These are phyloP conservation scores for Pantherophis guttatus DNA, from an alignment of 2,113 vertebrate genomes.

Conservation along the genomic window DNA sequence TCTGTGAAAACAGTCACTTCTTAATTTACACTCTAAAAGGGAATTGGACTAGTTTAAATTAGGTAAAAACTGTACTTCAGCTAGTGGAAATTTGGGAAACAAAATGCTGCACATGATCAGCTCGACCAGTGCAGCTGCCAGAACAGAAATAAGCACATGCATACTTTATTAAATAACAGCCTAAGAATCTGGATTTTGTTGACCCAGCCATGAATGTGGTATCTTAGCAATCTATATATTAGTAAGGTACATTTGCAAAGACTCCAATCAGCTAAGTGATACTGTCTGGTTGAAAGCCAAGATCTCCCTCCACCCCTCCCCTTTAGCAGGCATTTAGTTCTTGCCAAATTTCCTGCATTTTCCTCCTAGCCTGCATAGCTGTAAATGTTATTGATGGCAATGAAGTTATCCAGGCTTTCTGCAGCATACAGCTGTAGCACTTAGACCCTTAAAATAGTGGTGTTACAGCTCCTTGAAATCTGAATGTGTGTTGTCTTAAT, in stretches of 20 bases:
- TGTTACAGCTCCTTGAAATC: constrained; percentile 34
- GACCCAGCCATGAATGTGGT: not conserved
- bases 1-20: not conserved
- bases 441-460: constrained; percentile 19
- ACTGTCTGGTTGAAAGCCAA: not conserved
- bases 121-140: not conserved
- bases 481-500: constrained; percentile 37
- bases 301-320: not conserved
- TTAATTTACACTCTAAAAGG: not conserved
- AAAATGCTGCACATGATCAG: not conserved
- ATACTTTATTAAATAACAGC: not conserved
- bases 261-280: constrained; percentile 13
- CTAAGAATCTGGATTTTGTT: not conserved
- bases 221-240: not conserved
- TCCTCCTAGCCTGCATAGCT: constrained; percentile 53
- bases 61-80: not conserved
- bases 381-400: constrained; percentile 34
- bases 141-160: not conserved
- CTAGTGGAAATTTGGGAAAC: not conserved
- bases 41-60: not conserved
- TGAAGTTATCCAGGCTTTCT: constrained; percentile 17
- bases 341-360: constrained; percentile 26
- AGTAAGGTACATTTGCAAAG: not conserved
- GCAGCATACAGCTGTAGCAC: not conserved
- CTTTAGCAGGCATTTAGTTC: not conserved